These are phyloP conservation scores for Ectobius pallidus DNA, from an alignment of 2,888 invertebrate genomes.

Conservation along the genomic window DNA sequence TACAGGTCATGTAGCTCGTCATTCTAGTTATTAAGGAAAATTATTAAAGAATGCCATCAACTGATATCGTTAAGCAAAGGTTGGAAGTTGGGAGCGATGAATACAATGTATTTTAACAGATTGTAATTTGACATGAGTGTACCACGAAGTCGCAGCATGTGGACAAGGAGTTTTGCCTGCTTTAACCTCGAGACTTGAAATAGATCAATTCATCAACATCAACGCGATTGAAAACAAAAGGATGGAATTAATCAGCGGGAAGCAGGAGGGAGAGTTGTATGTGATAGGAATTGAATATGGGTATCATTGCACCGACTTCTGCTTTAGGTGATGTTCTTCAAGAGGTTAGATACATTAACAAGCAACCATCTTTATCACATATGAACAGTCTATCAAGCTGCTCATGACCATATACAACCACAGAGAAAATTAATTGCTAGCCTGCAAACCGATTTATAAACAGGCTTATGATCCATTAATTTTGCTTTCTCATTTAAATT, in stretches of 20 bases:
- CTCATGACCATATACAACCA: no score
- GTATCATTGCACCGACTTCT: background rate
- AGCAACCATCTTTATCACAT: background rate
- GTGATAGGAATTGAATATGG: constrained; percentile 31
- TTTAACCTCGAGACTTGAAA: constrained; percentile 38
- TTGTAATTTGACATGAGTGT: constrained; percentile 13
- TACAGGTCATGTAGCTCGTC: no score
- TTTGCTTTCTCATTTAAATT: no score
- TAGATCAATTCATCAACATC: constrained; percentile 42
- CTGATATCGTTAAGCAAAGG: no score
- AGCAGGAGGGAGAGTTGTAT: background rate
- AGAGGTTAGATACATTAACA: no score
- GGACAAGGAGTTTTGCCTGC: constrained; percentile 27
- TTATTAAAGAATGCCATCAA: no score
- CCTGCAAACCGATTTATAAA: no score
- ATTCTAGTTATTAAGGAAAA: no score
- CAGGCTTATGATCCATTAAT: no score
- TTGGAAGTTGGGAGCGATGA: background rate
- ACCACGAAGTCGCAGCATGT: constrained; percentile 10
- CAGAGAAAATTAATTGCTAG: no score
- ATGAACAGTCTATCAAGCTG: background rate
- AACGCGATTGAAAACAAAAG: constrained; percentile 39
- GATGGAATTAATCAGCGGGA: constrained; percentile 41
- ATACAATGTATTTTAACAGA: no score
- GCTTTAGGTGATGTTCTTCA: background rate